These are phyloP conservation scores for Protonibea diacanthus DNA, from an alignment of 2,797 vertebrate species.

Conservation along the genomic window DNA sequence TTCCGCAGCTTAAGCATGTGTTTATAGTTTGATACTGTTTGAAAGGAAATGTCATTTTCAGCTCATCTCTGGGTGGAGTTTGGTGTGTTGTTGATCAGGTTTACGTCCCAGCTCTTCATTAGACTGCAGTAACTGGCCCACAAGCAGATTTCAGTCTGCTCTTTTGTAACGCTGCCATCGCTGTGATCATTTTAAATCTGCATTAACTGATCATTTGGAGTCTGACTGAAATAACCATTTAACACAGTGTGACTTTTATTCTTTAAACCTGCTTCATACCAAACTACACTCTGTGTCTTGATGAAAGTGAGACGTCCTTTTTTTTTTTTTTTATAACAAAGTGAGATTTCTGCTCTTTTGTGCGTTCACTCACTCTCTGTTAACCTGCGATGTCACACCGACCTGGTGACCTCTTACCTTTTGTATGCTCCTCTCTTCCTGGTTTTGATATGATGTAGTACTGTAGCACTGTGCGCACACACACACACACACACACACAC, in stretches of 20 bases:
- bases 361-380: conserved; percentile 49
- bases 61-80: conserved; percentile 29
- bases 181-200: not conserved
- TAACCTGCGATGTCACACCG: conserved; percentile 60
- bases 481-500: conserved; percentile 19
- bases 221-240: not conserved
- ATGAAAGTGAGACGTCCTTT: conserved; percentile 59
- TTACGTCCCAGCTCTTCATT: not conserved
- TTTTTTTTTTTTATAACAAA: conserved; percentile 27
- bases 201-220: not conserved
- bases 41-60: conserved; percentile 64
- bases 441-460: conserved; percentile 52
- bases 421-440: conserved; percentile 59
- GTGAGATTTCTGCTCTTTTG: conserved; percentile 32
- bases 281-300: conserved; percentile 34
- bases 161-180: not conserved
- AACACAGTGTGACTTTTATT: not conserved
- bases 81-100: not conserved
- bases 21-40: conserved; percentile 84
- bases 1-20: conserved; percentile 78
- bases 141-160: not conserved
- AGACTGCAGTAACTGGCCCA: not conserved
- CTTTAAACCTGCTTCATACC: conserved; percentile 13
- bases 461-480: conserved; percentile 3
- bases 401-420: conserved; percentile 67